Evolutionary conservation across 2,888 invertebrate genomes (phyloP).

Genomic region (Sinohyriopsis cumingii): DNA sequence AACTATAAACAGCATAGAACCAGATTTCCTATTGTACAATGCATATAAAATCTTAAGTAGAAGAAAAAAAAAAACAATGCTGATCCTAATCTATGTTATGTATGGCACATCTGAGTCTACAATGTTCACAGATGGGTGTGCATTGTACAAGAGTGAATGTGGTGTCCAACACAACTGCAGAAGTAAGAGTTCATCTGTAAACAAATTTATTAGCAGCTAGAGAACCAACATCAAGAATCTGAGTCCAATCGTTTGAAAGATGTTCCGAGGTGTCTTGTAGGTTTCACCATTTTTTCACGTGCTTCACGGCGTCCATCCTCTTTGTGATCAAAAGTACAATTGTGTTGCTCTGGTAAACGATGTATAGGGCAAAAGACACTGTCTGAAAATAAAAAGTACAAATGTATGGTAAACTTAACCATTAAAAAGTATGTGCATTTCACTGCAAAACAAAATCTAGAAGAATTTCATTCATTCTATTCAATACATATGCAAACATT

Average conservation of each 20-base stretch:
- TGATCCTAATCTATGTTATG: no score
- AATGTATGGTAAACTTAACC: not conserved
- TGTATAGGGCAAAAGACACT: conserved; percentile 69
- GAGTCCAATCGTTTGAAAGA: conserved; percentile 61
- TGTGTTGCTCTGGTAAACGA: conserved; percentile 69
- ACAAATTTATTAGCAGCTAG: no score
- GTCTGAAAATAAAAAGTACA: conserved; percentile 48
- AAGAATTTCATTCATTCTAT: not conserved
- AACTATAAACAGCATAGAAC: no score
- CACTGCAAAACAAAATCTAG: not conserved
- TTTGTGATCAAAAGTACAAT: conserved; percentile 70
- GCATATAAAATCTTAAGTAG: no score
- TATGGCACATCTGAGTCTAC: no score
- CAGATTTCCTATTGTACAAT: no score
- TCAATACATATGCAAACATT: no score
- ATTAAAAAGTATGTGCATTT: not conserved
- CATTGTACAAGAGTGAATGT: no score
- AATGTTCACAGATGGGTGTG: no score
- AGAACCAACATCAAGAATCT: conserved; percentile 48
- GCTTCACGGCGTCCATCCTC: conserved; percentile 69
- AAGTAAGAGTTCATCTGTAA: no score
- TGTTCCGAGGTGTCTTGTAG: conserved; percentile 69
- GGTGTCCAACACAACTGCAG: no score
- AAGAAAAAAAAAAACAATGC: no score
- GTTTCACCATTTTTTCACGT: conserved; percentile 70